These are phyloP conservation scores for Escarpia spicata DNA, from an alignment of 2,888 invertebrate species.

Conservation along the genomic window DNA sequence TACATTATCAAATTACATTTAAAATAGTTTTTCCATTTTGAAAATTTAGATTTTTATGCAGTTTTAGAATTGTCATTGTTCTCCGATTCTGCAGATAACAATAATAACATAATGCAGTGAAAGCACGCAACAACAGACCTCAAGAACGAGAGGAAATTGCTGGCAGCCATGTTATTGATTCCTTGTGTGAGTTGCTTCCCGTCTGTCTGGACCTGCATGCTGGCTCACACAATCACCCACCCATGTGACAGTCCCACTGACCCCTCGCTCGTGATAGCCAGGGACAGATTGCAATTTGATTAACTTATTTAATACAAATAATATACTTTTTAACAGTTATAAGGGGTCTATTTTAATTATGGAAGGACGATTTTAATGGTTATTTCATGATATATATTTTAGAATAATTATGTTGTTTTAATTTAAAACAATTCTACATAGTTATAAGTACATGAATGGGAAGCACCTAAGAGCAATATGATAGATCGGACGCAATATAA, in stretches of 20 bases:
- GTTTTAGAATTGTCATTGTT: neutral
- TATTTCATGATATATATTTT: too few species aligned
- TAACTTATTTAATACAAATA: too few species aligned
- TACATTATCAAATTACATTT: neutral
- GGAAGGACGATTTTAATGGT: too few species aligned
- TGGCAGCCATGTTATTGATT: conserved; percentile 1
- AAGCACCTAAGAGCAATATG: too few species aligned
- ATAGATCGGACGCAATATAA: too few species aligned
- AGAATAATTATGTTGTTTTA: too few species aligned
- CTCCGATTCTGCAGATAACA: neutral
- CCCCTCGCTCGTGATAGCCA: neutral
- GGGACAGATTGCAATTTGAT: neutral
- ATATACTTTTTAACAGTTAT: too few species aligned
- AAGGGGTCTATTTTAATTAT: too few species aligned
- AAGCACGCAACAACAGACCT: neutral
- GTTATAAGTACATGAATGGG: too few species aligned
- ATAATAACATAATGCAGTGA: neutral
- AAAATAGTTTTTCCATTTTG: neutral
- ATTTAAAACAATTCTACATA: too few species aligned
- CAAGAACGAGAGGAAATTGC: neutral
- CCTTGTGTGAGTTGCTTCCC: neutral
- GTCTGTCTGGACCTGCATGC: neutral
- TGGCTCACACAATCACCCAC: neutral
- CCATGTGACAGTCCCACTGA: neutral
- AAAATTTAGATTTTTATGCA: neutral